Conservation (phyloP, 2,797 vertebrate species). For the Tangara arthus region DNA sequence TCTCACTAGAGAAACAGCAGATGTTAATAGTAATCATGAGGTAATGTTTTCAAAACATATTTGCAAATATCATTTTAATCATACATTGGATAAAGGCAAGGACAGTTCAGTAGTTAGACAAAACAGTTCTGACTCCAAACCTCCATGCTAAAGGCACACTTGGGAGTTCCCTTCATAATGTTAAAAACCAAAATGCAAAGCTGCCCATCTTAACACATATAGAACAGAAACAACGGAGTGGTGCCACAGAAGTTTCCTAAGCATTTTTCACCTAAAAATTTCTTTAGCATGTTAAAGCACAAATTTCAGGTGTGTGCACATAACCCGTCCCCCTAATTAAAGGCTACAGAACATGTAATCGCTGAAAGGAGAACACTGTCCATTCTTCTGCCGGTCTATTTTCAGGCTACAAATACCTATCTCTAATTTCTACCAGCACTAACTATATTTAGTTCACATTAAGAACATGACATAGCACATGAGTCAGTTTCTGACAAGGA, state of each 20-base stretch:
- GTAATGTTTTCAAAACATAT: background rate
- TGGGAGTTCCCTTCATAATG: background rate
- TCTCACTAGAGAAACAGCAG: background rate
- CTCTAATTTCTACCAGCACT: background rate
- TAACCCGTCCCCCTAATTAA: background rate
- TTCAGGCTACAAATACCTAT: background rate
- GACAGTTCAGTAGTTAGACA: background rate
- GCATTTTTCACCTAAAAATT: background rate
- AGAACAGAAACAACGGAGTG: background rate
- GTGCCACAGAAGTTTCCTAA: background rate
- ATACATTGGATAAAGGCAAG: background rate
- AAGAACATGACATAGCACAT: background rate
- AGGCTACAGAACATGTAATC: background rate
- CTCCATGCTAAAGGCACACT: background rate
- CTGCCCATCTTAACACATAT: fast-evolving
- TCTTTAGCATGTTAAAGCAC: background rate
- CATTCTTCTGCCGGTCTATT: background rate
- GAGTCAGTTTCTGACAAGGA: background rate
- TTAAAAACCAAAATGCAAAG: background rate
- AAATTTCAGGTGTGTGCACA: background rate
- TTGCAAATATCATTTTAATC: background rate
- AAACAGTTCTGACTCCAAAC: background rate
- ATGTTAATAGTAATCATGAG: background rate
- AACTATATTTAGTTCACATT: background rate
- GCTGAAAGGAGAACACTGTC: background rate